Evolutionary conservation across 2,888 invertebrate genomes (phyloP), one percentile per base, ranked within the genome.

Genomic region (Pachliopta kotzebuea): DNA sequence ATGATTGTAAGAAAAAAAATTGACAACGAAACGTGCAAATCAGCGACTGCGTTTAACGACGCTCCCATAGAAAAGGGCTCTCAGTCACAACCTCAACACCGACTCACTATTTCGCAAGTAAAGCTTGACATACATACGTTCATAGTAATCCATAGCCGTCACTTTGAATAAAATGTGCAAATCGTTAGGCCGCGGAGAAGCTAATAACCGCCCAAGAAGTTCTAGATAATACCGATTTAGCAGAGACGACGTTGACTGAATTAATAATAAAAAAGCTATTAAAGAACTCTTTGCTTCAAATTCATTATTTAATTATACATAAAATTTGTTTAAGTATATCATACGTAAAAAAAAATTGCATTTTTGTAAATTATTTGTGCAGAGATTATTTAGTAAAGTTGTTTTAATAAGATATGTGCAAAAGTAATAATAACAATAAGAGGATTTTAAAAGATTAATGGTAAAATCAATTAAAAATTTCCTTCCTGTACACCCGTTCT

Each of bases 121-220:
- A 75, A 75, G 79, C 86, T 87, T 90, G 90, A 88, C 90, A 90
- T 74, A 90, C 87, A 89, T 88, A 87, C 77, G 71, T 72, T 72
- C 72, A 67, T 73, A 71, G 78, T 83, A 81, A 83, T 79, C 83
- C 74, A 75, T 76, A 69, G 72, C 73, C 72, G 73, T 76, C 74
- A 66, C 69, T 66, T 68, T 67, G 62, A 63, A 68, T 65, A 67
- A 69, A 67, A 68, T 70, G 57, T 62, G 65, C 68, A 68, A 69
- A 67, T 62, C 56, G 65, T 69, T 71, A 70, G 70, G 70, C 72
- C 68, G 63, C 61, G 42, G 54, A 59, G 56, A 49, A 49, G 21
- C 49, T 56, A 21, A 54, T 3, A 23, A 31, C 45, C 31, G 29
- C 24, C 57, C 53, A 29, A 29, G 42, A 49, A 55, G 45, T 50